These are phyloP conservation scores for Falcaria lacertinaria DNA, from an alignment of 2,888 invertebrate species.

Conservation along the genomic window DNA sequence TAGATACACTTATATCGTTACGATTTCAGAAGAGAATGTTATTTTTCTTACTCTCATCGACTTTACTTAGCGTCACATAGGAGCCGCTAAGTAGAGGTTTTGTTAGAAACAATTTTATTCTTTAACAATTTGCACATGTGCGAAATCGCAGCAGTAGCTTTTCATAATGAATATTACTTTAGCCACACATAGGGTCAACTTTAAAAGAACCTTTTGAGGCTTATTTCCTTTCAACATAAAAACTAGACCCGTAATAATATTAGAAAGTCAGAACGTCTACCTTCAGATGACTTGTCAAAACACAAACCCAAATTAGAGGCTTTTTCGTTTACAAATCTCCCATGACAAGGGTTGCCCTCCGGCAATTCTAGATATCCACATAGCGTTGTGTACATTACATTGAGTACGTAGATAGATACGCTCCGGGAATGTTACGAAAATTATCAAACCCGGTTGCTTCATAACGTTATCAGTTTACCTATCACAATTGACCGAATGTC, in stretches of 20 bases:
- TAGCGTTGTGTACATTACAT: slow-evolving; percentile 17
- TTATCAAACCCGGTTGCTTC: slow-evolving; percentile 14
- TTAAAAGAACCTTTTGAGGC: neutral
- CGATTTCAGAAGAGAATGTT: too few relatives aligned
- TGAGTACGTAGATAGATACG: slow-evolving; percentile 19
- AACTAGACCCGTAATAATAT: neutral
- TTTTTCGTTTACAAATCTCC: slow-evolving; percentile 65
- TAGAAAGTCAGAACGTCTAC: slow-evolving; percentile 27
- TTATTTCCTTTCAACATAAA: neutral
- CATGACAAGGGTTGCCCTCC: slow-evolving; percentile 63
- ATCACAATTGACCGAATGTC: neutral
- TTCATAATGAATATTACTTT: too few relatives aligned
- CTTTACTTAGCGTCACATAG: too few relatives aligned
- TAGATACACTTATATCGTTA: too few relatives aligned
- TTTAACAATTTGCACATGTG: too few relatives aligned
- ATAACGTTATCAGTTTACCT: slow-evolving; percentile 2
- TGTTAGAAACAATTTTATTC: too few relatives aligned
- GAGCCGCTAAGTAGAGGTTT: too few relatives aligned
- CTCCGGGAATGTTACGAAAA: slow-evolving; percentile 35
- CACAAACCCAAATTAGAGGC: slow-evolving; percentile 62
- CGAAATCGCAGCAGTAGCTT: too few relatives aligned
- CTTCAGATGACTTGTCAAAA: slow-evolving; percentile 60
- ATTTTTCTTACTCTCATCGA: too few relatives aligned
- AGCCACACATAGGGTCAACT: too few relatives aligned
- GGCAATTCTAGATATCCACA: slow-evolving; percentile 43